Evolutionary conservation across 2,797 vertebrate species (phyloP), one percentile per base, ranked within the genome.

Genomic region (Botia almorhae): DNA sequence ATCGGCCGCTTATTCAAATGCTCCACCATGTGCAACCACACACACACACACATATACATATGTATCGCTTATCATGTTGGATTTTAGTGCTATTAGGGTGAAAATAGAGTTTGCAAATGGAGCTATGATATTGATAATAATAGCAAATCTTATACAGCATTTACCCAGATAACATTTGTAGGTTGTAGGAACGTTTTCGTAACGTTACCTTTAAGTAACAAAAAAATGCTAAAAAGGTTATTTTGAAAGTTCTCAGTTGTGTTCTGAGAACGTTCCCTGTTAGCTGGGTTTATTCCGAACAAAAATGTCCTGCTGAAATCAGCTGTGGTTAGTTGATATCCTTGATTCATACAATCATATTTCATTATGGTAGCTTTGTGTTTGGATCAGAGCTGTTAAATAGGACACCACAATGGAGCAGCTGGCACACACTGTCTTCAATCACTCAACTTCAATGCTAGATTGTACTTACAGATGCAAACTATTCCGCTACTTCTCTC

Each of bases 371-470:
- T 21, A 33, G 60, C 26, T 63, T 63, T 82, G 56, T 69, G 51
- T 76, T 72, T 79, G 61, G 68, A 81, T 74, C 50, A 73, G 81
- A 63, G 64, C 19, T 74, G 73, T 82, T 74, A 74, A 80, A 80
- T 16, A 63, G 60, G 26, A 5, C 6, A 63, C 26, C 29, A 63
- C 60, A 63, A 63, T 63, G 14, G 26, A 33, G 23, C 60, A 63
- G 60, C 60, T 63, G 60, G 60, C 26, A 16, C 13, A 80, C 82
- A 36, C 55, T 55, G 68, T 69, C 48, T 68, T 89, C 86, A 89
- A 84, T 86, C 88, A 91, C 91, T 90, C 86, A 86, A 77, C 69
- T 29, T 39, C 7, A 58, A 82, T 84, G 77, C 85, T 80, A 69
- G 74, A 81, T 74, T 84, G 80, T 78, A 84, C 77, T 78, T 86